Evolutionary conservation across 2,797 vertebrate genomes (phyloP).

Genomic region (Chloroceryle inda): DNA sequence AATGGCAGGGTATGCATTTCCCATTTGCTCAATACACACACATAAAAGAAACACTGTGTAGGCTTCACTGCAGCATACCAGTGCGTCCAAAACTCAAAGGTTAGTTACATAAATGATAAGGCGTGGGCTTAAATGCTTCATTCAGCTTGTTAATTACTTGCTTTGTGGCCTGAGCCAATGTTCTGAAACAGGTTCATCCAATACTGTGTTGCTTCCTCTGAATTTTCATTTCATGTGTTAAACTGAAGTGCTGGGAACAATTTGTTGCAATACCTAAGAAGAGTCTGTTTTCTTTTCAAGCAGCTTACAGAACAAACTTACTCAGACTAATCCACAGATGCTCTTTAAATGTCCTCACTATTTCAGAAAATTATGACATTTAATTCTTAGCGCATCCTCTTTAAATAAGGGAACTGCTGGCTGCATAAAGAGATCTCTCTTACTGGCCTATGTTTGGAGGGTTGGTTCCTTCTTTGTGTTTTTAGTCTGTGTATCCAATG

Average conservation of each 20-base stretch:
- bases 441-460: neutral
- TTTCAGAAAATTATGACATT: slow-evolving; percentile 33
- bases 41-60: slow-evolving; percentile 75
- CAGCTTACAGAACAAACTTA: slow-evolving; percentile 39
- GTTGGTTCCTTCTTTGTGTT: slow-evolving; percentile 21
- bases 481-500: neutral
- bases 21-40: slow-evolving; percentile 66
- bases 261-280: slow-evolving; percentile 15
- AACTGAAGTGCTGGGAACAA: slow-evolving; percentile 21
- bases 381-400: neutral
- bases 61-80: slow-evolving; percentile 64
- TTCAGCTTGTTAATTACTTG: slow-evolving; percentile 62
- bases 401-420: slow-evolving; percentile 20
- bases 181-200: slow-evolving; percentile 66
- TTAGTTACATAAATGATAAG: slow-evolving; percentile 75
- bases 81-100: slow-evolving; percentile 74
- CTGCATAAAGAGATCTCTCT: neutral
- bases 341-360: slow-evolving; percentile 58
- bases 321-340: slow-evolving; percentile 49
- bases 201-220: slow-evolving; percentile 43
- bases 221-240: slow-evolving; percentile 14
- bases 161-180: slow-evolving; percentile 47
- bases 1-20: slow-evolving; percentile 69
- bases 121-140: slow-evolving; percentile 60
- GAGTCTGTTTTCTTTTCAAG: slow-evolving; percentile 41